Conservation (phyloP, 2,888 invertebrate genomes). For the Cephus nigrinus region DNA sequence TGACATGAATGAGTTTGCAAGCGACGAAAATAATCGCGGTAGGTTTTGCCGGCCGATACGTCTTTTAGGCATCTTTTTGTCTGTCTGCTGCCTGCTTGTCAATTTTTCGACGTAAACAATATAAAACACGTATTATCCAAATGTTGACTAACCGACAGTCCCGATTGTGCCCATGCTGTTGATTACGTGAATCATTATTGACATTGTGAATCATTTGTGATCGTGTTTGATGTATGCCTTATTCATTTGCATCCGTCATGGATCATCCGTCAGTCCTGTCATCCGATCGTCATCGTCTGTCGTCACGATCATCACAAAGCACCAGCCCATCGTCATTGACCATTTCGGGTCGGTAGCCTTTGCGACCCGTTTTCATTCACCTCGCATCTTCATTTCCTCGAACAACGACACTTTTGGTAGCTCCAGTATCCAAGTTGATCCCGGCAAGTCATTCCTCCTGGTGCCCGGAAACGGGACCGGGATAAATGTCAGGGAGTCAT, state of each 20-base stretch:
- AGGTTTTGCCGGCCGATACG: neutral
- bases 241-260: neutral
- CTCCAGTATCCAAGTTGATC: neutral
- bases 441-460: neutral
- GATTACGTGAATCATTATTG: neutral
- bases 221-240: neutral
- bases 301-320: neutral
- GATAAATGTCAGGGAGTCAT: neutral
- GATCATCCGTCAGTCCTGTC: neutral
- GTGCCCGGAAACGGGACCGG: neutral
- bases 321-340: neutral
- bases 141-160: neutral
- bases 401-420: neutral
- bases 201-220: neutral
- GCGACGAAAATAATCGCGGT: neutral
- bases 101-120: neutral
- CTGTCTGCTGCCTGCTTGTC: neutral
- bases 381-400: neutral
- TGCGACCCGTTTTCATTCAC: neutral
- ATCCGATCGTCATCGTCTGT: neutral
- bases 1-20: neutral
- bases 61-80: neutral
- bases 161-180: neutral
- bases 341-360: no score
- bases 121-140: neutral